Evolutionary conservation across 92 coral and sea anemone species (phyloP), one percentile per base, ranked within the genome.

Genomic region (Metridium senile): DNA sequence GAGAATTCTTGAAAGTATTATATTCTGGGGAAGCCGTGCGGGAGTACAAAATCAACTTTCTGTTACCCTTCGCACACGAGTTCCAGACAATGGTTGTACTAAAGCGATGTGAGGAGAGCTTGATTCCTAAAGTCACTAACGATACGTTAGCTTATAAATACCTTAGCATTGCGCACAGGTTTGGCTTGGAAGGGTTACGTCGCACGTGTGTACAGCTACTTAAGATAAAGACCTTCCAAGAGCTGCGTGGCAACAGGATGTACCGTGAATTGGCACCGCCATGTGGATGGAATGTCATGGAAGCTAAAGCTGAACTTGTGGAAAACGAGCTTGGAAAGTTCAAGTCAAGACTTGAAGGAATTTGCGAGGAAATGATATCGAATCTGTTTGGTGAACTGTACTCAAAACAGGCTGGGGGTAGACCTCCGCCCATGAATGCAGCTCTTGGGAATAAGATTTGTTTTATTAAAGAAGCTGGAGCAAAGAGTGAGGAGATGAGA

Each of bases 361-460:
- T 49, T 35, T 79, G 84, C 27, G 84, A 79, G 26, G 76, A 79
- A 22, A 21, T 79, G 76, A 79, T 79, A n/a, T 68, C 59, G 1
- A 66, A 46, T 59, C 70, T 79, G 20, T 79, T 79, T 70, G 84
- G 66, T 29, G 84, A 79, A 71, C 66, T 79, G 61, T 79, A 79
- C 70, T 30, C 57, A n/a, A 69, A 79, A 76, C 76, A 79, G 33
- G 43, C 84, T 0, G 84, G 70, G 2, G 84, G 84, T 1, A 46
- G 84, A 16, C 84, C 84, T 11, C 84, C 84, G 22, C 84, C 84
- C 0, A 79, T 79, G 84, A 79, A 79, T 49, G 84, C 84, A 19
- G 73, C 84, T 23, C 56, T 68, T 52, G 84, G 76, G 45, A 79
- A 70, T 49, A 79, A 79, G 64, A 70, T 79, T 18, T 79, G 84